Evolutionary conservation across 2,888 invertebrate species (phyloP), one percentile per base, ranked within the genome.

Genomic region (Spilarctia lutea): DNA sequence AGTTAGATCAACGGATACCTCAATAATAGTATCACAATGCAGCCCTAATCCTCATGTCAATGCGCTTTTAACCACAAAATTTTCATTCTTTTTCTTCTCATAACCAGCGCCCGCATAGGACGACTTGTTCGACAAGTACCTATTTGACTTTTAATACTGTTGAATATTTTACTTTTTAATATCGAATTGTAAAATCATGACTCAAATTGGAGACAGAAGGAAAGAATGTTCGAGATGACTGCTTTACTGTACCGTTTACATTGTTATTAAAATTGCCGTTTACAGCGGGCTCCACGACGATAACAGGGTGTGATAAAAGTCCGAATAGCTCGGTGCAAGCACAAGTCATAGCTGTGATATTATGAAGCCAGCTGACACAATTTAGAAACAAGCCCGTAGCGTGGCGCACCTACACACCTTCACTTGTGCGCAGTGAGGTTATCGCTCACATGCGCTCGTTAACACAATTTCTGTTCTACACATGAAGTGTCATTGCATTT

Each of bases 61-160:
- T 83, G 85, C 84, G 84, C 83, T 85, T 82, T 87, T 89, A 88
- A 93, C 94, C 93, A 91, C 94, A 93, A 91, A 88, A 89, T 90
- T 91, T 90, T 88, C 77, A 87, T 89, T 92, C 92, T 91, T 73
- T 91, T 90, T 85, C 86, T 86, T 82, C 77, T 78, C 83, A 74
- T 75, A 81, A 87, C 80, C 87, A 81, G 81, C 80, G 89, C 94
- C 94, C 94, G 94, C 94, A 94, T 94, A 84, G 87, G 83, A 82
- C 82, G 78, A 83, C 78, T 88, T 82, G 88, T 87, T 83, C 74
- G 84, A 90, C 89, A 84, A 86, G 88, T 88, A 86, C 85, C 83
- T 85, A 79, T 85, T 85, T 85, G 87, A 88, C 88, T 92, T 92
- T 93, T 92, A 93, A 90, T 90, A 86, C 87, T 79, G 85, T 87